Base-by-base conservation (phyloP, 2,113 vertebrate genomes). In the Prionailurus viverrinus region DNA sequence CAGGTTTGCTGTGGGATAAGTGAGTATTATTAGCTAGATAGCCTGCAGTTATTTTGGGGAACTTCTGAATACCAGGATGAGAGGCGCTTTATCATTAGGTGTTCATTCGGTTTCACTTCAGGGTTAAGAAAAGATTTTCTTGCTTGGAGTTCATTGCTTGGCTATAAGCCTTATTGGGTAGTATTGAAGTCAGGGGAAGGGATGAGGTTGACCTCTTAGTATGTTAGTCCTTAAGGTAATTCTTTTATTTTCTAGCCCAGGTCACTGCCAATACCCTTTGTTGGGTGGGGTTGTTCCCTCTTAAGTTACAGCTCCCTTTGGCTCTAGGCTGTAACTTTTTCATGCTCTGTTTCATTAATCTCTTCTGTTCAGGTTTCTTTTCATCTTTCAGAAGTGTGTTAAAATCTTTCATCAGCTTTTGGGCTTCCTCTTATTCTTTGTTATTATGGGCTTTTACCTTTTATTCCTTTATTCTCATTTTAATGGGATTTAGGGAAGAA, bases 371-470 rank as follows among this genome's bases (percentile, higher is more conserved):
- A 82, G 23, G 78, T 89, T 69, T 92, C 19, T 89, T 87, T 89
- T 71, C 13, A 63, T 82, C 65, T 93, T 93, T 36, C 25, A 85
- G n/a, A 73, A 80, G 31, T 85, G 2, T 84, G 10, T 84, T 90
- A 11, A 27, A 94, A 18, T 61, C n/a, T 90, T 78, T 94, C 16
- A 65, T 94, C 23, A 81, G 73, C 36, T 91, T 94, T 45, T 48
- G 53, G 69, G 41, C 15, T 87, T 74, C 16, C n/a, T 36, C 16
- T 25, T 89, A 31, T 51, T 89, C 29, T 58, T 85, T 82, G 33
- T 83, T 82, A 15, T 84, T 89, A 29, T 2, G 33, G 5, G 11
- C 36, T 82, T 94, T 95, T 65, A 68, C 29, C n/a, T 93, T 79
- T 84, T 58, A 48, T 91, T 88, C 8, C 4, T 86, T 91, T 79